Evolutionary conservation across 2,113 vertebrate species (phyloP).

Genomic region (Chaetodon auriga): DNA sequence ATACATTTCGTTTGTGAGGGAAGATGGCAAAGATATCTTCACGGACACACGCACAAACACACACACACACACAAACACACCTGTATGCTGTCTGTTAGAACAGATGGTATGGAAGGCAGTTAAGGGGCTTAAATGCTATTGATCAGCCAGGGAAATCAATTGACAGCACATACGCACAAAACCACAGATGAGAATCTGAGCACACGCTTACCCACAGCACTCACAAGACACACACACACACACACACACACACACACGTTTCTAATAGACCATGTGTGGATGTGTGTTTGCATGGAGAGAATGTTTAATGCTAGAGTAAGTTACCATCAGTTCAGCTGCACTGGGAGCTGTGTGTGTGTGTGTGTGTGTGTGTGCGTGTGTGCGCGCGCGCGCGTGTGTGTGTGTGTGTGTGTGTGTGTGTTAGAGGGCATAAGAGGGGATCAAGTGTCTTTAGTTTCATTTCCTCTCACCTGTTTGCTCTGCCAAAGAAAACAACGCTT

Average conservation of each 20-base stretch:
- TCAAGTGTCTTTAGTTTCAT: slow-evolving; percentile 69
- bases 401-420: slow-evolving; percentile 18
- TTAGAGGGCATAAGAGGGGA: slow-evolving; percentile 48
- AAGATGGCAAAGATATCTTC: slow-evolving; percentile 21
- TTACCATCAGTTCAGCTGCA: slow-evolving; percentile 19
- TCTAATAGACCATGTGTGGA: not conserved
- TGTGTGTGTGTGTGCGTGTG: slow-evolving; percentile 15
- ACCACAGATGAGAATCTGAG: slow-evolving; percentile 8
- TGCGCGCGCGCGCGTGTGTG: no score
- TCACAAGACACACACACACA: not conserved
- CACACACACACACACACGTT: not conserved
- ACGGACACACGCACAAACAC: not conserved
- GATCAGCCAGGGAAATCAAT: slow-evolving; percentile 76
- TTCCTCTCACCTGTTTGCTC: slow-evolving; percentile 64
- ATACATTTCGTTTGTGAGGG: slow-evolving; percentile 31
- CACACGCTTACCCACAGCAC: slow-evolving; percentile 3
- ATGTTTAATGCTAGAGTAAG: slow-evolving; percentile 11
- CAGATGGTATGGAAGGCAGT: slow-evolving; percentile 69
- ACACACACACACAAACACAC: slow-evolving; percentile 8
- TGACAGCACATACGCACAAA: slow-evolving; percentile 31
- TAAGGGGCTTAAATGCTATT: slow-evolving; percentile 77
- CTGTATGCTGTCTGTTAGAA: slow-evolving; percentile 54
- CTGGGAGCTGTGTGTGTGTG: not conserved
- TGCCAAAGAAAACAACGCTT: slow-evolving; percentile 69
- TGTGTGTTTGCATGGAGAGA: slow-evolving; percentile 10